Evolutionary conservation across 2,113 vertebrate species (phyloP), one percentile per base, ranked within the genome.

Genomic region (Dicaeum eximium): DNA sequence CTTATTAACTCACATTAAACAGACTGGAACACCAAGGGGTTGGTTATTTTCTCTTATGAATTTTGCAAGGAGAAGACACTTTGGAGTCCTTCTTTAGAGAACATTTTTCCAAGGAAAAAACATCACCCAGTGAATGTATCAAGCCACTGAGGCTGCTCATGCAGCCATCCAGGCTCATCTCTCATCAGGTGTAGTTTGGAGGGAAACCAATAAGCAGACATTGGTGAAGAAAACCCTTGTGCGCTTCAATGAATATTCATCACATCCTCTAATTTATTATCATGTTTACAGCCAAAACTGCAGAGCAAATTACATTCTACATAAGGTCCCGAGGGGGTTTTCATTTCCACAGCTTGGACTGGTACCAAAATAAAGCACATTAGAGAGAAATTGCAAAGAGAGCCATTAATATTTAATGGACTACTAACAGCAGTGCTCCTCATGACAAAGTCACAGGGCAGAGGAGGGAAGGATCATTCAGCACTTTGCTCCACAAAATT

Each of bases 231-330:
- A 60, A 60, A 93, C 70, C 65, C 80, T 70, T 90, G 56, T n/a
- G 35, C 3, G 9, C 71, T 77, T 85, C 82, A 90, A 94, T 96
- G 92, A 95, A 97, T 97, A 97, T 97, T 97, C 72, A 97, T 96
- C 92, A 96, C 62, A 89, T 37, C 71, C 42, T 94, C 70, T 96
- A 97, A 98, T 97, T 97, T 97, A 97, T 97, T 93, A 96, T 82
- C 86, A 93, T 98, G 91, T 98, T 98, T 98, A 97, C 92, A 95
- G 96, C 91, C 78, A 97, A 97, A 97, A 96, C 60, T 97, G 86
- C 92, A 83, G 70, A 96, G 92, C 66, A 96, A 97, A 97, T 97
- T 97, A 94, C 90, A 92, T 95, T 95, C 89, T 94, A 81, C 92
- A 93, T 84, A 80, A 93, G 80, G 37, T 77, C 95, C 77, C 23